Evolutionary conservation across 2,113 vertebrate genomes (phyloP), one percentile per base, ranked within the genome.

Genomic region (Sitta europaea): DNA sequence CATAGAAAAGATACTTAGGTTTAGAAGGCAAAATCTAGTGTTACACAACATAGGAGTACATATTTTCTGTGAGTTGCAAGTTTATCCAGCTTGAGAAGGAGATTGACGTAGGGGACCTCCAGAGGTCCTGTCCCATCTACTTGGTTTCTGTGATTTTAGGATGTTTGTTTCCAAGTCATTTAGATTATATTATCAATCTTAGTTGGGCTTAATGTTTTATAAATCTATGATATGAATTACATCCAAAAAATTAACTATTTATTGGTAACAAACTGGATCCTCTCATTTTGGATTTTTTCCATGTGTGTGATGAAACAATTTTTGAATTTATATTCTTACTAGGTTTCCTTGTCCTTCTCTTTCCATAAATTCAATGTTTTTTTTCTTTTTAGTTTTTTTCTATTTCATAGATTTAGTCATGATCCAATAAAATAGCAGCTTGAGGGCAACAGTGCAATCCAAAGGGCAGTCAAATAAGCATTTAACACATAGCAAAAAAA

Each of bases 331-430:
- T 76, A 59, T 84, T 72, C 54, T 54, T 73, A 23, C 27, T 71
- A 48, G 3, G 4, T 61, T 73, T 2, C 1, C 2, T 80, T 73
- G 3, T 48, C 5, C 50, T 65, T 65, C 17, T 48, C 14, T 62
- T 51, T 17, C 11, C 6, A 43, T 19, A 66, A 50, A 57, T 62
- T 36, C 11, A 57, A 9, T 17, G 2, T 0, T 0, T 22, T 28
- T 61, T 86, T 36, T 3, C 0, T 38, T 57, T 51, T n/a, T 57
- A 57, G 8, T 14, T 21, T 45, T 67, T 43, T 83, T n/a, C 13
- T 72, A 11, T 63, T 93, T 89, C 48, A 86, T 42, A 79, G 19
- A n/a, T 75, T 24, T 18, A 75, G 4, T 29, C 17, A 83, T 28
- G 17, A 75, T 50, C 10, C 8, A 86, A 16, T 19, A 16, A 74